A percentile compares a stretch with the other conserved stretches of the same genome.
These are phyloP conservation scores for Bombus huntii DNA, from an alignment of 1,140 invertebrate genomes.

Conservation along the genomic window DNA sequence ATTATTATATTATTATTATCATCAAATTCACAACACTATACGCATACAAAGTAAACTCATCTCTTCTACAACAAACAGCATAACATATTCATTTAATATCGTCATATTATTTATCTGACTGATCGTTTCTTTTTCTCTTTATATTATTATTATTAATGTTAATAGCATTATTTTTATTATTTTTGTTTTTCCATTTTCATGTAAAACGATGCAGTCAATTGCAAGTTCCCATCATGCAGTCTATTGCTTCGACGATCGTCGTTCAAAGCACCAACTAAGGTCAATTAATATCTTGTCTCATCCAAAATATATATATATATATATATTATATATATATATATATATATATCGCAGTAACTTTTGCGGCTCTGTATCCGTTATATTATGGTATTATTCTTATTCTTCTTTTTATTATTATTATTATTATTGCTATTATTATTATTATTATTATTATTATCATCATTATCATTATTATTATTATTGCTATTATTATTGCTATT, in stretches of 20 bases:
- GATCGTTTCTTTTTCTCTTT: constrained; percentile 36
- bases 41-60: constrained; percentile 11
- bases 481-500: background rate
- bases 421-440: background rate
- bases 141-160: background rate
- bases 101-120: constrained; percentile 47
- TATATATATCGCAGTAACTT: background rate
- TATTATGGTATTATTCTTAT: constrained; percentile 44
- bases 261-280: constrained; percentile 17
- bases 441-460: background rate
- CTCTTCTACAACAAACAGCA: constrained; percentile 9
- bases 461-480: too few relatives aligned
- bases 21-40: constrained; percentile 38
- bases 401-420: background rate
- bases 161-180: constrained; percentile 10
- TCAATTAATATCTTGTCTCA: constrained; percentile 34
- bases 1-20: constrained; percentile 50
- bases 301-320: constrained; percentile 6
- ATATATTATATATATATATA: background rate
- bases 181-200: background rate
- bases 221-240: constrained; percentile 9
- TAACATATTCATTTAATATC: constrained; percentile 34
- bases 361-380: background rate
- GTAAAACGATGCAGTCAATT: constrained; percentile 19
- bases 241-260: constrained; percentile 34